phyloP scores from a whole-genome alignment of 2,888 invertebrate genomes.

The Noctua comes region DNA sequence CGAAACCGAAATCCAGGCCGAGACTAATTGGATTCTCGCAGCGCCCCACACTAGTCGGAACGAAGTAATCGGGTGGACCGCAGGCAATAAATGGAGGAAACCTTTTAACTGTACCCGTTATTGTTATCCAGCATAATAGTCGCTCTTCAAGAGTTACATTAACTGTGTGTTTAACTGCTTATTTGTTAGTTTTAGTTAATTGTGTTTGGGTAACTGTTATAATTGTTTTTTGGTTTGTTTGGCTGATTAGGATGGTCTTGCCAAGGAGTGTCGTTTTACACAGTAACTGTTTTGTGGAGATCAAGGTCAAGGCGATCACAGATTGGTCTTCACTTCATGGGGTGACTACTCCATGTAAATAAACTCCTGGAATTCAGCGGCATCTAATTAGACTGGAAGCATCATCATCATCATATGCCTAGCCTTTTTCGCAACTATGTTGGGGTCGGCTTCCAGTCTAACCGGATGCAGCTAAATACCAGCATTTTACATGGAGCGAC shows the following conservation, averaged over 20 bases:
- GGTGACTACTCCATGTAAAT: not conserved
- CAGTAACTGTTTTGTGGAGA: not conserved
- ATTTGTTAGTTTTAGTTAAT: not conserved
- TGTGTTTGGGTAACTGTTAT: not conserved
- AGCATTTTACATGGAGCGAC: no score
- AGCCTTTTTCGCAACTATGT: no score
- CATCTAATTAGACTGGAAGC: not conserved
- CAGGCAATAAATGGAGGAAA: slow-evolving; percentile 61
- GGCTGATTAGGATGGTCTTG: not conserved
- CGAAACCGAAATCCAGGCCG: slow-evolving; percentile 21
- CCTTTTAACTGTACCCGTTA: slow-evolving; percentile 62
- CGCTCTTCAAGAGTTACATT: slow-evolving; percentile 40
- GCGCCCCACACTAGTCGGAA: slow-evolving; percentile 15
- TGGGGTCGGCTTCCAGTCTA: no score
- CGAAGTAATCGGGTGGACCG: slow-evolving; percentile 31
- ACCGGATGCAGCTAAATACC: no score
- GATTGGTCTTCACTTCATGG: not conserved
- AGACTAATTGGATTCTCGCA: slow-evolving; percentile 19
- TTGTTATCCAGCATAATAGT: slow-evolving; percentile 33
- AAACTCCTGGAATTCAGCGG: not conserved
- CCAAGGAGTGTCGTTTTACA: not conserved
- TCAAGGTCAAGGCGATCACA: not conserved
- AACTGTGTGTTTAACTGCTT: slow-evolving; percentile 15
- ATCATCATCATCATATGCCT: no score
- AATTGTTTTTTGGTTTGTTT: not conserved